Conservation (phyloP, 2,113 vertebrate genomes). For the Corythoichthys haematopterus region DNA sequence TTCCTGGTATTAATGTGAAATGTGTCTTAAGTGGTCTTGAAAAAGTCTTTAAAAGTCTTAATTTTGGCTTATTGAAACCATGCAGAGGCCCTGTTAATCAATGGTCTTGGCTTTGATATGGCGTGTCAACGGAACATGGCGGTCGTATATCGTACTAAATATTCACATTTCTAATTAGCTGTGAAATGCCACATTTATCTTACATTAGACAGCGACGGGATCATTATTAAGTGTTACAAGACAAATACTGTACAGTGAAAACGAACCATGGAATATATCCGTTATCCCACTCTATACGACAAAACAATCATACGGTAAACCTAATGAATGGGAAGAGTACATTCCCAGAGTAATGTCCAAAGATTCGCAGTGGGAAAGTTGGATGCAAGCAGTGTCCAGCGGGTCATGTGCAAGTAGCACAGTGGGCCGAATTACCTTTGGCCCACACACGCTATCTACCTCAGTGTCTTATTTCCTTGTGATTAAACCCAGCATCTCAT, state of each 20-base stretch:
- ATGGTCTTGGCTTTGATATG: not conserved
- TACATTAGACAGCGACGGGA: not conserved
- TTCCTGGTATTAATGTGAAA: too few relatives aligned
- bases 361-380: slow-evolving; percentile 20
- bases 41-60: too few relatives aligned
- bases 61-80: too few relatives aligned
- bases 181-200: not conserved
- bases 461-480: slow-evolving; percentile 25
- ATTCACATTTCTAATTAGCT: not conserved
- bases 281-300: not conserved
- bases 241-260: not conserved
- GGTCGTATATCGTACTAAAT: too few relatives aligned
- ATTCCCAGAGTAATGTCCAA: slow-evolving; percentile 33
- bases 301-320: slow-evolving; percentile 30
- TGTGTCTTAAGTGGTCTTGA: too few relatives aligned
- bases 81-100: too few relatives aligned
- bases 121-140: not conserved
- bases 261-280: not conserved
- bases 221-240: not conserved
- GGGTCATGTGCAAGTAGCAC: slow-evolving; percentile 48
- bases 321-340: slow-evolving; percentile 34
- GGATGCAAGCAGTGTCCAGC: slow-evolving; percentile 35
- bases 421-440: slow-evolving; percentile 56
- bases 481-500: slow-evolving; percentile 41
- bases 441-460: slow-evolving; percentile 21